Percentiles rank a stretch among this genome's conserved stretches.
phyloP scores from a whole-genome alignment of 2,888 invertebrate species.

The Lasioglossum oenotherae region DNA sequence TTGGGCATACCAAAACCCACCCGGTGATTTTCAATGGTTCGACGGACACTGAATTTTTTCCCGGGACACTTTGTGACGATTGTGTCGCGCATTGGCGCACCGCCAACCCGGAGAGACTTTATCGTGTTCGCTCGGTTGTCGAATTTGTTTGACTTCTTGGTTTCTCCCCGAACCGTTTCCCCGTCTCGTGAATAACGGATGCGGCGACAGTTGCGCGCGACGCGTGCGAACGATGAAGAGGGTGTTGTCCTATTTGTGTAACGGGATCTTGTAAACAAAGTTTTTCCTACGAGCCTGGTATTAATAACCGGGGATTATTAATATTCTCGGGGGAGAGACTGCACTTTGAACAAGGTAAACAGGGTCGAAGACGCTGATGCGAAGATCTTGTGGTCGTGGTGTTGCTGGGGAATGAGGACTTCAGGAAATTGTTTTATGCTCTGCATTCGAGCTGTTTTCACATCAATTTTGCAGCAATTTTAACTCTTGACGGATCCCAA shows the following conservation, averaged over 20 bases:
- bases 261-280: slow-evolving; percentile 46
- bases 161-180: not conserved
- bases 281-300: slow-evolving; percentile 20
- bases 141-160: too few relatives aligned
- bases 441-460: not conserved
- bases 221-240: not conserved
- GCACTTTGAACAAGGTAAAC: slow-evolving; percentile 27
- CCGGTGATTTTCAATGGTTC: slow-evolving; percentile 42
- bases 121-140: not conserved
- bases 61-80: slow-evolving; percentile 1
- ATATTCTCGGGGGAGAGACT: slow-evolving; percentile 23
- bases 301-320: slow-evolving; percentile 48
- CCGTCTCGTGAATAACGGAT: slow-evolving; percentile 17
- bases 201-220: not conserved
- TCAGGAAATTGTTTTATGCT: not conserved
- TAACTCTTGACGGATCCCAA: too few relatives aligned
- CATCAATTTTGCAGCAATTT: not conserved
- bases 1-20: not conserved
- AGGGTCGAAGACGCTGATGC: slow-evolving; percentile 3
- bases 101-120: slow-evolving; percentile 23
- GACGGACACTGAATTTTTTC: slow-evolving; percentile 22
- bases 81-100: slow-evolving; percentile 32
- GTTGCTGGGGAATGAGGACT: not conserved
- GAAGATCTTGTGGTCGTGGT: not conserved
- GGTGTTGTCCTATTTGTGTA: slow-evolving; percentile 52